These are phyloP conservation scores for Laticauda colubrina DNA, from an alignment of 2,113 vertebrate species.

Conservation along the genomic window DNA sequence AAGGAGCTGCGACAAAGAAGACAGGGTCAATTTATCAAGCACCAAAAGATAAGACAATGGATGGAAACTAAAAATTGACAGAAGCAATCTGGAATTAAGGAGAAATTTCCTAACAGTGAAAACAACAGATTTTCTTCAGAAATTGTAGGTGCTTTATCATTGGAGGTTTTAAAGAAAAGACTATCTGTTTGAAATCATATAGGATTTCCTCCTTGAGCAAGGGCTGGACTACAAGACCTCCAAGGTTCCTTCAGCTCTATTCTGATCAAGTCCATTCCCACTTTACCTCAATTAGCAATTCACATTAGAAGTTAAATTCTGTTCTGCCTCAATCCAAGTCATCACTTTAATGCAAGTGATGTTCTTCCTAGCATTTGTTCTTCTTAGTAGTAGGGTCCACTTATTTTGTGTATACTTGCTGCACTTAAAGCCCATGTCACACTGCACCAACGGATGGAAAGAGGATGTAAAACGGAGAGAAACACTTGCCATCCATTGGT, in stretches of 20 bases:
- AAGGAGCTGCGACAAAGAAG: neutral
- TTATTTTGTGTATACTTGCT: neutral
- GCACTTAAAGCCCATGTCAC: neutral
- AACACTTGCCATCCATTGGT: too few relatives aligned
- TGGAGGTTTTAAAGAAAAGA: neutral
- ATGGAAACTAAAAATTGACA: neutral
- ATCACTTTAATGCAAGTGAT: neutral
- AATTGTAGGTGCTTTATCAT: neutral
- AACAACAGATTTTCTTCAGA: neutral
- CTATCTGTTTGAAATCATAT: neutral
- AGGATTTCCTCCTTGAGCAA: neutral
- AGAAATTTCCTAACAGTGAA: neutral
- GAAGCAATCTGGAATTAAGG: neutral
- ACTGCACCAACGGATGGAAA: too few relatives aligned
- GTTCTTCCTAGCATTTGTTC: neutral
- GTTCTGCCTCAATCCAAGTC: neutral
- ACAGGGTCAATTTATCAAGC: neutral
- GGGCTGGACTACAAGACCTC: neutral
- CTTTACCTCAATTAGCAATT: neutral
- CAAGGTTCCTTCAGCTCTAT: neutral
- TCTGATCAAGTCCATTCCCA: neutral
- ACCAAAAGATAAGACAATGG: neutral
- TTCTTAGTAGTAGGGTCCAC: neutral
- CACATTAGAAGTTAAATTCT: neutral
- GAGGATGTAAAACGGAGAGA: too few relatives aligned